Evolutionary conservation across 1,140 invertebrate genomes (phyloP).

Genomic region (Drosophila pseudoobscura): DNA sequence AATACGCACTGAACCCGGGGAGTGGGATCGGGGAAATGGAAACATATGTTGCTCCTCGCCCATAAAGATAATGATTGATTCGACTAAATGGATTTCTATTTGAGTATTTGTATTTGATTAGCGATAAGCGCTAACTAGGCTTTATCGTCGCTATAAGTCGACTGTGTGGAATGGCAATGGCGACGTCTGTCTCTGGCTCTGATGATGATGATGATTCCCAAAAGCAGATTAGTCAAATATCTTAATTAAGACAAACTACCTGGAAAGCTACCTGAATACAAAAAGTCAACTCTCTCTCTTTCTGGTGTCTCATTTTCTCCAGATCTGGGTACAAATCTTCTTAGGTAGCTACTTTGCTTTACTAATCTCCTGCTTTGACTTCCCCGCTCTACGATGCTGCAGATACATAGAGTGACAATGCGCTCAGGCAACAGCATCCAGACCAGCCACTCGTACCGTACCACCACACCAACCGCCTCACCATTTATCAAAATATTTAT

Average conservation of each 20-base stretch:
- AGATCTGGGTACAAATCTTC: constrained; percentile 1
- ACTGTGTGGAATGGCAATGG: constrained; percentile 3
- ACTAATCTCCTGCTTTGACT: constrained; percentile 36
- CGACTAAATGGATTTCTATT: constrained; percentile 42
- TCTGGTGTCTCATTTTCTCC: neutral
- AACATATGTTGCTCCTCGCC: constrained; percentile 55
- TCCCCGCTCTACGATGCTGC: neutral
- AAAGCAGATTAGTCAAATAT: constrained; percentile 56
- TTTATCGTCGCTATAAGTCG: constrained; percentile 22
- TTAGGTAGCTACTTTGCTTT: constrained; percentile 16
- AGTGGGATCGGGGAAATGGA: constrained; percentile 34
- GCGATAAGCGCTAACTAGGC: constrained; percentile 71
- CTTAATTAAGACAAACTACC: constrained; percentile 66
- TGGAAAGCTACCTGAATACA: constrained; percentile 45
- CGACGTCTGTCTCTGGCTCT: constrained; percentile 30
- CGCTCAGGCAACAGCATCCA: constrained; percentile 7
- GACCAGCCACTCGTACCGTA: no score
- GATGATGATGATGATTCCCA: constrained; percentile 38
- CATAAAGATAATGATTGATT: constrained; percentile 79
- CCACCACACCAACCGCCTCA: no score
- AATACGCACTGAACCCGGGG: constrained; percentile 2
- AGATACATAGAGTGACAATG: constrained; percentile 2
- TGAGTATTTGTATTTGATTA: constrained; percentile 62
- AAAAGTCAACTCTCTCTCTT: constrained; percentile 31
- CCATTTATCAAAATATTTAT: constrained; percentile 65